Conservation (phyloP, 2,797 vertebrate species). For the Hipposideros larvatus region DNA sequence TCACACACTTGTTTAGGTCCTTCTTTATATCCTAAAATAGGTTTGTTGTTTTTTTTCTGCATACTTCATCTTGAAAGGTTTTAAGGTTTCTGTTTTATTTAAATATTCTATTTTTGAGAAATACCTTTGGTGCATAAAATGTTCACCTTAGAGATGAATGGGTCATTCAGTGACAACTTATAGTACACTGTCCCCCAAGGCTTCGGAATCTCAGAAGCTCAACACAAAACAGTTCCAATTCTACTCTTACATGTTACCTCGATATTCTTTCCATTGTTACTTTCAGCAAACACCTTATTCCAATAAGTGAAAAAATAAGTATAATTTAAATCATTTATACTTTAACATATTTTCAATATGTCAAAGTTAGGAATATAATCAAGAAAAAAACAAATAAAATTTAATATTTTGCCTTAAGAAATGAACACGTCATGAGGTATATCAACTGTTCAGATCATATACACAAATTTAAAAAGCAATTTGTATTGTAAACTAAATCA, state of each 20-base stretch:
- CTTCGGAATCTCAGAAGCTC: not conserved
- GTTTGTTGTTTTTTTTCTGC: not conserved
- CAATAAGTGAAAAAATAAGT: not conserved
- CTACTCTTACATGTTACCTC: not conserved
- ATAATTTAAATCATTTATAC: not conserved
- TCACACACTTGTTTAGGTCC: conserved; percentile 65
- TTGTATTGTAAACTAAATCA: not conserved
- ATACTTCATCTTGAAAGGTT: not conserved
- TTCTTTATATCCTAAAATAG: not conserved
- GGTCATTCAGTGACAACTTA: not conserved
- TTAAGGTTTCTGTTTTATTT: not conserved
- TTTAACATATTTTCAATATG: not conserved
- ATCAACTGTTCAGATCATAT: too few relatives aligned
- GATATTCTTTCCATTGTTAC: not conserved
- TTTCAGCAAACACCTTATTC: not conserved
- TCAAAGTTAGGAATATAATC: not conserved
- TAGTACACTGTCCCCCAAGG: not conserved
- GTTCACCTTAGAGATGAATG: not conserved
- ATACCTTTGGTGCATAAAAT: not conserved
- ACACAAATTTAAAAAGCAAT: too few relatives aligned
- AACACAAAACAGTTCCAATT: not conserved
- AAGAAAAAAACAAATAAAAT: too few relatives aligned
- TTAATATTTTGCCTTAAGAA: too few relatives aligned
- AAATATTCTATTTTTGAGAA: not conserved
- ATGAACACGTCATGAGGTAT: too few relatives aligned